Conservation (phyloP, 2,888 invertebrate species). For the Psococerastis gibbosa region DNA sequence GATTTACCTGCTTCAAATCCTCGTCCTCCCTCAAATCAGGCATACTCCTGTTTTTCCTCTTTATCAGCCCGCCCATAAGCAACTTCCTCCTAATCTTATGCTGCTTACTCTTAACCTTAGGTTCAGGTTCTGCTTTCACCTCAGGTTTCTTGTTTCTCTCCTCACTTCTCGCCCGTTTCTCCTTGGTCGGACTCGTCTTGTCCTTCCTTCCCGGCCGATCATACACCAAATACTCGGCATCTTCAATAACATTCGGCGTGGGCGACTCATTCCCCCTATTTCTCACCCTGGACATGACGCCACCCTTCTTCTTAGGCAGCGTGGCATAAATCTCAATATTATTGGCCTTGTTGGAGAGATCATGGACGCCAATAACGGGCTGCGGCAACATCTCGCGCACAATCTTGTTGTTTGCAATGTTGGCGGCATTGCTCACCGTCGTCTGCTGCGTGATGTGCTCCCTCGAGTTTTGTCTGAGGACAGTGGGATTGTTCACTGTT, state of each 20-base stretch:
- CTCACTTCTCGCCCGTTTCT: slow-evolving; percentile 66
- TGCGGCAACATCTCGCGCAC: slow-evolving; percentile 5
- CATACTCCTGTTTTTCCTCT: slow-evolving; percentile 78
- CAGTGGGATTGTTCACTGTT: slow-evolving; percentile 21
- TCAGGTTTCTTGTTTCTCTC: slow-evolving; percentile 47
- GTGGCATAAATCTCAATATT: slow-evolving; percentile 85
- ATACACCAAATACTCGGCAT: slow-evolving; percentile 43
- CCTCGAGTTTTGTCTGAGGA: slow-evolving; percentile 15
- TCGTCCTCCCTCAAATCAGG: slow-evolving; percentile 75
- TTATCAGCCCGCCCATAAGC: slow-evolving; percentile 73
- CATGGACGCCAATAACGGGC: slow-evolving; percentile 1
- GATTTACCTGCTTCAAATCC: slow-evolving; percentile 15
- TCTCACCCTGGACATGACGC: slow-evolving; percentile 18
- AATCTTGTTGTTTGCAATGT: slow-evolving; percentile 7
- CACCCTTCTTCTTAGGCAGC: slow-evolving; percentile 65
- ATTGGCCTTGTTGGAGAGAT: slow-evolving; percentile 29
- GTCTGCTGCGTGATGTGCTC: slow-evolving; percentile 10
- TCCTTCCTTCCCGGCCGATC: slow-evolving; percentile 46
- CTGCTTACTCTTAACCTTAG: slow-evolving; percentile 60
- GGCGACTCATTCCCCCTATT: slow-evolving; percentile 11
- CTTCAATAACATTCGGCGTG: slow-evolving; percentile 47
- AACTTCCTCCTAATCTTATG: slow-evolving; percentile 76
- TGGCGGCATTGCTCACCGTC: slow-evolving; percentile 11
- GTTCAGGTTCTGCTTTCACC: slow-evolving; percentile 33
- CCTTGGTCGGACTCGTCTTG: slow-evolving; percentile 21